phyloP scores from a whole-genome alignment of 1,140 invertebrate genomes.

The Caenorhabditis elegans region DNA sequence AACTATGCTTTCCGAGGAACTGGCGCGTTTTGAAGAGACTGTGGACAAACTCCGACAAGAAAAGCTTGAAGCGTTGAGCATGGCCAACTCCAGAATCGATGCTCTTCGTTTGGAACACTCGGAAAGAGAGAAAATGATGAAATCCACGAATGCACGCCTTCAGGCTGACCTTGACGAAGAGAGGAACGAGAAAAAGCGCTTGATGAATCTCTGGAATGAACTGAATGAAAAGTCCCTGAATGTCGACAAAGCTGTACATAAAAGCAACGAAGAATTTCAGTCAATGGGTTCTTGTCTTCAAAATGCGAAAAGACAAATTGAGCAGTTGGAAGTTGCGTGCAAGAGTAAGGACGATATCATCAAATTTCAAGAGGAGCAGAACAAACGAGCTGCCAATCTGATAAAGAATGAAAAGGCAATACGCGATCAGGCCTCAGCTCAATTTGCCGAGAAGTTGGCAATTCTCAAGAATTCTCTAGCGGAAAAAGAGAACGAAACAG shows the following conservation, averaged over 20 bases:
- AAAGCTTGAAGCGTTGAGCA: too few relatives aligned
- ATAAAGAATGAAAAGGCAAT: neutral
- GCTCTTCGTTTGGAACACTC: too few relatives aligned
- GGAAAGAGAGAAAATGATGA: neutral
- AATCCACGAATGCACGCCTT: neutral
- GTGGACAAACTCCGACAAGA: neutral
- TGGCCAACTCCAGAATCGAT: too few relatives aligned
- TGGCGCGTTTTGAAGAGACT: neutral
- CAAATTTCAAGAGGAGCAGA: neutral
- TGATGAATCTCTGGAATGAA: neutral
- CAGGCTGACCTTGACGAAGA: neutral
- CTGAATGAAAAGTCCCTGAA: neutral
- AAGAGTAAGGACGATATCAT: neutral
- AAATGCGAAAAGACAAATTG: neutral
- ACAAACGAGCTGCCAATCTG: neutral
- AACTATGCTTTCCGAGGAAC: neutral
- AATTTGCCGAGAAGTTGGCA: too few relatives aligned
- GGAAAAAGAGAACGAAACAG: too few relatives aligned
- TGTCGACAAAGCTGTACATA: neutral
- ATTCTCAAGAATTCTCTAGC: too few relatives aligned
- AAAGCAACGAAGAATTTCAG: neutral
- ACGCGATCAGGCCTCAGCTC: neutral
- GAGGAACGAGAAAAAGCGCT: neutral
- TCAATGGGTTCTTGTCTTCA: neutral
- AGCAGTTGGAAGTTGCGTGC: neutral